Conservation (phyloP, 2,797 vertebrate species). For the Cottoperca gobio region DNA sequence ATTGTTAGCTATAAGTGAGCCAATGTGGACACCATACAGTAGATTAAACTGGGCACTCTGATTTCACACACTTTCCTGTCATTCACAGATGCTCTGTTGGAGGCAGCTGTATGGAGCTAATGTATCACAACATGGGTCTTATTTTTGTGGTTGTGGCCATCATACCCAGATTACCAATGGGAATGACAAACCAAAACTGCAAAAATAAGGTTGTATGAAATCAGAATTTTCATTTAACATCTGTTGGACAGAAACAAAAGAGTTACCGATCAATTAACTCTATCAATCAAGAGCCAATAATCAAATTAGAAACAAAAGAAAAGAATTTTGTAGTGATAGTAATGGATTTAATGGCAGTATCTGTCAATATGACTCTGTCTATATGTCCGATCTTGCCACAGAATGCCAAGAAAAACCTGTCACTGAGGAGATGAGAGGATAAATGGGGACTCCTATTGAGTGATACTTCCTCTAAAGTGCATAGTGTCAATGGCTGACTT, state of each 20-base stretch:
- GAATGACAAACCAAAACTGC: neutral
- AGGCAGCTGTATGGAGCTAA: constrained; percentile 4
- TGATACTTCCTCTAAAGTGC: constrained; percentile 89
- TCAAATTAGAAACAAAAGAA: neutral
- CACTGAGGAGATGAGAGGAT: constrained; percentile 71
- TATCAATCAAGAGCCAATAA: neutral
- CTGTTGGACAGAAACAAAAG: constrained; percentile 6
- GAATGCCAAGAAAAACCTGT: constrained; percentile 39
- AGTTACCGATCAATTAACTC: neutral
- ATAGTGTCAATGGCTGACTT: constrained; percentile 87
- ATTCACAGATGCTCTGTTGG: constrained; percentile 12
- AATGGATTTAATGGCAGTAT: neutral
- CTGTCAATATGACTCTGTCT: neutral
- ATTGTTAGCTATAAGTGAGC: constrained; percentile 58
- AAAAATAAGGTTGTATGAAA: neutral
- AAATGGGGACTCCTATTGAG: constrained; percentile 78
- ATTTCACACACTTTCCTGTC: constrained; percentile 58
- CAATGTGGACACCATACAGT: constrained; percentile 32
- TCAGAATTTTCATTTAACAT: neutral
- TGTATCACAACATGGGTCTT: neutral
- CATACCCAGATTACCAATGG: neutral
- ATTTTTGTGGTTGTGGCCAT: neutral
- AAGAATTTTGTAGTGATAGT: neutral
- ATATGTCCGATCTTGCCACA: neutral
- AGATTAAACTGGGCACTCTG: constrained; percentile 51